Percentiles rank a stretch among this genome's conserved stretches.
Evolutionary conservation across 2,113 vertebrate genomes (phyloP).

Genomic region (Cyprinodon tularosa): DNA sequence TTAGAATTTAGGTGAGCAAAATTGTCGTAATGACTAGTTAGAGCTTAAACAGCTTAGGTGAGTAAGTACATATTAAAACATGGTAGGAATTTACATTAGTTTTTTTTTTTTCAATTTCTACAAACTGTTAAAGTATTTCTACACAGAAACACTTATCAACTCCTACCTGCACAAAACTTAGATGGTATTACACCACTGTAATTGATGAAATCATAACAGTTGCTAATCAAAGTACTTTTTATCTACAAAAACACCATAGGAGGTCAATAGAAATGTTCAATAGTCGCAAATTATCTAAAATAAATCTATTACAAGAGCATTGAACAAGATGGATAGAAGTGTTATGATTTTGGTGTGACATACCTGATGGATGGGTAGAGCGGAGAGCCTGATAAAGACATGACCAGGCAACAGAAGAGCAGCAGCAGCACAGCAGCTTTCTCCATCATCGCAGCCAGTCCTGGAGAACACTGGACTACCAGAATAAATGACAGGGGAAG

Average conservation of each 20-base stretch:
- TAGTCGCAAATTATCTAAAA: constrained; percentile 10
- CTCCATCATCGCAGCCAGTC: constrained; percentile 79
- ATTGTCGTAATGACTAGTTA: neutral
- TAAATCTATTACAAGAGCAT: neutral
- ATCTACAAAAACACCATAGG: neutral
- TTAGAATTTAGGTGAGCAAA: neutral
- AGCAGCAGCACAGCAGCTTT: constrained; percentile 80
- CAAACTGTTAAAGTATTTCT: neutral
- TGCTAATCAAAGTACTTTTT: neutral
- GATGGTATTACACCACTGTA: neutral
- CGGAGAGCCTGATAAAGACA: constrained; percentile 79
- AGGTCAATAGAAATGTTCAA: neutral
- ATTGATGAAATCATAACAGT: neutral
- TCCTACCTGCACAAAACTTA: too few relatives aligned
- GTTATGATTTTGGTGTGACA: constrained; percentile 45
- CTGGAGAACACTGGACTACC: constrained; percentile 50
- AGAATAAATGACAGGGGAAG: constrained; percentile 52
- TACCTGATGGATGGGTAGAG: constrained; percentile 87
- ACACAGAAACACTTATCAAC: neutral
- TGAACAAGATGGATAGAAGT: neutral
- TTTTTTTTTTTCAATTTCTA: neutral
- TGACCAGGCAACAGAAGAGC: constrained; percentile 83
- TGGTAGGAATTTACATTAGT: neutral
- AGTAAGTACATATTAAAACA: neutral
- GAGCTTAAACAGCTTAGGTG: neutral